Evolutionary conservation across 2,797 vertebrate species (phyloP).

Genomic region (Ficedula albicollis): DNA sequence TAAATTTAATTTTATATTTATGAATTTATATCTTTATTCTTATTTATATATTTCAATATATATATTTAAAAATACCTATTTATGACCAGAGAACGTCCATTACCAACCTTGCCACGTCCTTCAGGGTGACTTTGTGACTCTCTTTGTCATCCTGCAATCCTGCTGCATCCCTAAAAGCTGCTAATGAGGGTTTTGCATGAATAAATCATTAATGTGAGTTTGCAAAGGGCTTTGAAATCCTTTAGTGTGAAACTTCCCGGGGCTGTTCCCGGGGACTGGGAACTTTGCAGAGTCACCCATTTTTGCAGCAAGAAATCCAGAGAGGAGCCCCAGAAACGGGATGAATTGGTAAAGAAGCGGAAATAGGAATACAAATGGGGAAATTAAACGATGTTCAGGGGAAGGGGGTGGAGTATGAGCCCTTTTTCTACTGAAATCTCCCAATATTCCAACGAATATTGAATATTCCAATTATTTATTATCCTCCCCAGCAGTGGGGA

Average conservation of each 20-base stretch:
- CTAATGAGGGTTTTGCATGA: background rate
- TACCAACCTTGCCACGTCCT: background rate
- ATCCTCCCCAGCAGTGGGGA: background rate
- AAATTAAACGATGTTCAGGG: background rate
- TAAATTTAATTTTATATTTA: no score
- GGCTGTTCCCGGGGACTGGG: background rate
- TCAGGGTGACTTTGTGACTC: background rate
- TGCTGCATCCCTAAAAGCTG: background rate
- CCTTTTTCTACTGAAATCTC: background rate
- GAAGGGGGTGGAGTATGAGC: fast-evolving
- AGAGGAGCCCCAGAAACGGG: background rate
- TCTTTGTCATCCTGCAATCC: background rate
- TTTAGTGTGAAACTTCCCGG: background rate
- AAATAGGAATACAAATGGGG: background rate
- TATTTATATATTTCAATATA: no score
- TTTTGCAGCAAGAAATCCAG: background rate
- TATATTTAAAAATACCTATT: background rate
- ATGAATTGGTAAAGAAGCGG: background rate
- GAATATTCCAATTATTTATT: background rate
- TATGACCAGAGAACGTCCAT: background rate
- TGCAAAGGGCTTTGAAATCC: background rate
- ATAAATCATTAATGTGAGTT: background rate
- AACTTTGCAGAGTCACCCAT: background rate
- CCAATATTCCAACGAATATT: background rate
- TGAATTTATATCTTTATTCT: no score